Evolutionary conservation across 2,888 invertebrate genomes (phyloP).

Genomic region (Ornithoptera priamus): DNA sequence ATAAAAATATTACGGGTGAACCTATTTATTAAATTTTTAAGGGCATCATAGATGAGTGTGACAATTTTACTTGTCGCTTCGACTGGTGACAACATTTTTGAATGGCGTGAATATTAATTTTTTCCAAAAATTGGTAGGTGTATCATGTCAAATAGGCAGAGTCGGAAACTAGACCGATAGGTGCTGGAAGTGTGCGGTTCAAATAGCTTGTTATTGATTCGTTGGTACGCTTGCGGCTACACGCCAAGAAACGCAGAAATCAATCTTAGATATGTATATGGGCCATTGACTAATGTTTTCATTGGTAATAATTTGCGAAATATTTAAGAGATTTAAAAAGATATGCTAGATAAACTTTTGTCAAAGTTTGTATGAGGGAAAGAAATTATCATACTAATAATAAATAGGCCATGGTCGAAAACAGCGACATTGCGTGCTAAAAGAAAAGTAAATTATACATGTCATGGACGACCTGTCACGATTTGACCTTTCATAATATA

Average conservation of each 20-base stretch:
- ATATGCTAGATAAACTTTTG: too few relatives aligned
- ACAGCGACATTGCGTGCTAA: conserved; percentile 43
- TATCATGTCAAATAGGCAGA: not conserved
- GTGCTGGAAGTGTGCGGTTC: not conserved
- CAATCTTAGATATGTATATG: too few relatives aligned
- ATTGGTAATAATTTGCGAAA: too few relatives aligned
- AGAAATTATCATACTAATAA: not conserved
- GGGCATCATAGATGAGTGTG: too few relatives aligned
- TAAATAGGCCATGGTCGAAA: conserved; percentile 1
- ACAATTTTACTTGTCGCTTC: too few relatives aligned
- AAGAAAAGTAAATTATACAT: conserved; percentile 38
- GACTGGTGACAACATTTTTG: not conserved
- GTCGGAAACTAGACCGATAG: not conserved
- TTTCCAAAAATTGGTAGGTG: not conserved
- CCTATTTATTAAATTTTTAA: not conserved
- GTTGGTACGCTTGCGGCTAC: not conserved
- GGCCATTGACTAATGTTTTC: too few relatives aligned
- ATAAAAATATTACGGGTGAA: not conserved
- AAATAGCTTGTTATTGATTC: not conserved
- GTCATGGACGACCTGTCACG: conserved; percentile 46
- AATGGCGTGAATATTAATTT: not conserved
- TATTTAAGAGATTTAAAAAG: too few relatives aligned
- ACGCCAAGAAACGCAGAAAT: too few relatives aligned
- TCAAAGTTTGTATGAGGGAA: not conserved
- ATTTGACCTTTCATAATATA: conserved; percentile 34